Evolutionary conservation across 2,888 invertebrate genomes (phyloP), one percentile per base, ranked within the genome.

Genomic region (Muschampia plurimacula): DNA sequence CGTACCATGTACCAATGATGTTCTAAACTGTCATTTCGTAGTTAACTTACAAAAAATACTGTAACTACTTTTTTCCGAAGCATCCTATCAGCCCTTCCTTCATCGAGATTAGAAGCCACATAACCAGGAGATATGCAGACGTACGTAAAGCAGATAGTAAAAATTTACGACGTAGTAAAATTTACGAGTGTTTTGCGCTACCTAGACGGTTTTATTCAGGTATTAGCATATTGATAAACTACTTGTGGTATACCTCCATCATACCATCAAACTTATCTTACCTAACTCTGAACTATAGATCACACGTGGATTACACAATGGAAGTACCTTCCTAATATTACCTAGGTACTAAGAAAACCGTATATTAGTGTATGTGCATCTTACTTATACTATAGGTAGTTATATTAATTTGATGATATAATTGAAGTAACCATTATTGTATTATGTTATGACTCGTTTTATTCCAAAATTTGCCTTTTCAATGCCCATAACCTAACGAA

Each of bases 161-260:
- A 78, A 75, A 77, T 78, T 79, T 77, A 77, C 67, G 73, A 68
- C 72, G 67, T 66, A 74, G 69, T 80, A 77, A 79, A 78, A 72
- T 77, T 80, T 77, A 80, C 75, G 76, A 70, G 72, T 69, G 73
- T 74, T 73, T 41, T 22, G 22, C 28, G 39, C 59, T 49, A 46
- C 44, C 10, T 32, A 28, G 44, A 28, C 41, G 12, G 15, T 15
- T 63, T 67, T 49, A 65, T 66, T 55, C 10, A 52, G 67, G 65
- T 76, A 63, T 73, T 67, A 64, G 64, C 36, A 60, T 60, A 68
- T 62, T 69, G 68, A 69, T 62, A 69, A 69, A 69, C 60, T 15
- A 13, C 15, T n/a, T 7, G 7, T 52, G 5, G 49, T n/a, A 52
- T 52, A 15, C 15, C n/a, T 52, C n/a, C 4, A 52, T 7, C 49